These are phyloP conservation scores for Anarhynchus alexandrinus DNA, from an alignment of 2,113 vertebrate genomes.

Conservation along the genomic window DNA sequence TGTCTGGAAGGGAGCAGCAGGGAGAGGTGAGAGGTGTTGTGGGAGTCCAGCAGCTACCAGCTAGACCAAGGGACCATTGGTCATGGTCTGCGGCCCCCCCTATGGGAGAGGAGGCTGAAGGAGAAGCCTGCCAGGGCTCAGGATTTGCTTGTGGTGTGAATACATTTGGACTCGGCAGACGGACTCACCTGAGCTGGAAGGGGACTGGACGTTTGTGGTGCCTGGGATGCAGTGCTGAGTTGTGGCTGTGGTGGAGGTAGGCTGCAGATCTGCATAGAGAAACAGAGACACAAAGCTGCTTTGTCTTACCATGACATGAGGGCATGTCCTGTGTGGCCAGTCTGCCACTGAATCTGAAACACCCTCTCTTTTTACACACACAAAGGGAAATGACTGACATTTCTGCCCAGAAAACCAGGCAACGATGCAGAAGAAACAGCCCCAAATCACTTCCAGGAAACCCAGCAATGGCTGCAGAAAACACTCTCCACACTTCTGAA, in stretches of 20 bases:
- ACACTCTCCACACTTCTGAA: neutral
- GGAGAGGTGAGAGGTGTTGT: neutral
- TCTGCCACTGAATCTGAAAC: neutral
- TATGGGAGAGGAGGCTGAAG: neutral
- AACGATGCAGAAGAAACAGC: neutral
- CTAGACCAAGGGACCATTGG: neutral
- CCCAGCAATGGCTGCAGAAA: neutral
- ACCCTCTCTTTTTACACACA: neutral
- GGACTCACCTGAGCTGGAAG: constrained; percentile 67
- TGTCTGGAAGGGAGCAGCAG: neutral
- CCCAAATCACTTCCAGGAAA: neutral
- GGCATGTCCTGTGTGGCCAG: neutral
- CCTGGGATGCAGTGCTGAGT: constrained; percentile 62
- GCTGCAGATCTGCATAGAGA: constrained; percentile 54
- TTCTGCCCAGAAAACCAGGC: neutral
- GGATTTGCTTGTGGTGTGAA: neutral
- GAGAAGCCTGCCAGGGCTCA: neutral
- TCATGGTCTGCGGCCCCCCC: too few relatives aligned
- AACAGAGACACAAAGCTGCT: neutral
- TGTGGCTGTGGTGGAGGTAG: constrained; percentile 46
- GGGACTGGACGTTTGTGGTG: constrained; percentile 63
- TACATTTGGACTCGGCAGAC: fast-evolving
- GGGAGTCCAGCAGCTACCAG: neutral
- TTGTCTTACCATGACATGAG: neutral
- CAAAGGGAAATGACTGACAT: neutral